Evolutionary conservation across 1,140 invertebrate species (phyloP).

Genomic region (Hylyphantes graminicola): DNA sequence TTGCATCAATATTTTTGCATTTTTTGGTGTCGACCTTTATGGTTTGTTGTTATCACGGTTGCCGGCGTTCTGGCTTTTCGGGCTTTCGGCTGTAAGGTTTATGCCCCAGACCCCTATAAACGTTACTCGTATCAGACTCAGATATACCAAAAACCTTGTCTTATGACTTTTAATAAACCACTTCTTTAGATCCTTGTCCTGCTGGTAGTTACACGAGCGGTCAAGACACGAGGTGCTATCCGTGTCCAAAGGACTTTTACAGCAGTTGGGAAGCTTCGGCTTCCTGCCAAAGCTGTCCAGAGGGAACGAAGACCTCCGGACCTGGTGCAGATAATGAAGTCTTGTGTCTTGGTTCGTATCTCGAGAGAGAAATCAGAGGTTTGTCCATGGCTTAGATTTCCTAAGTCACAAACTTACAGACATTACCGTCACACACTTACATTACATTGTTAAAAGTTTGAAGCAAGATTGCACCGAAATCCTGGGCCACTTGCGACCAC

Average conservation of each 20-base stretch:
- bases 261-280: constrained; percentile 11
- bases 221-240: constrained; percentile 9
- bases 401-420: too few species aligned
- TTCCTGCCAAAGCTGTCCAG: constrained; percentile 48
- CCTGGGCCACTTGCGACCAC: too few species aligned
- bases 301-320: constrained; percentile 20
- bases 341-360: constrained; percentile 32
- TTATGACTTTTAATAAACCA: too few species aligned
- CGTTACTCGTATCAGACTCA: not conserved
- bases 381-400: not conserved
- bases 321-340: constrained; percentile 33
- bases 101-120: not conserved
- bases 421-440: too few species aligned
- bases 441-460: too few species aligned
- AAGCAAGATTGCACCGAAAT: too few species aligned
- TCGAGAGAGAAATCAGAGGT: not conserved
- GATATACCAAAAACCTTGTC: too few species aligned
- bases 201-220: constrained; percentile 47
- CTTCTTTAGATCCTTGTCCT: constrained; percentile 38
- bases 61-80: too few species aligned
- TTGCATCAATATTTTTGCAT: too few species aligned
- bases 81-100: too few species aligned
- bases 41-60: too few species aligned
- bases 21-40: too few species aligned
- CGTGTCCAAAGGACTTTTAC: constrained; percentile 46